These are phyloP conservation scores for Acronicta psi DNA, from an alignment of 2,888 invertebrate species.

Conservation along the genomic window DNA sequence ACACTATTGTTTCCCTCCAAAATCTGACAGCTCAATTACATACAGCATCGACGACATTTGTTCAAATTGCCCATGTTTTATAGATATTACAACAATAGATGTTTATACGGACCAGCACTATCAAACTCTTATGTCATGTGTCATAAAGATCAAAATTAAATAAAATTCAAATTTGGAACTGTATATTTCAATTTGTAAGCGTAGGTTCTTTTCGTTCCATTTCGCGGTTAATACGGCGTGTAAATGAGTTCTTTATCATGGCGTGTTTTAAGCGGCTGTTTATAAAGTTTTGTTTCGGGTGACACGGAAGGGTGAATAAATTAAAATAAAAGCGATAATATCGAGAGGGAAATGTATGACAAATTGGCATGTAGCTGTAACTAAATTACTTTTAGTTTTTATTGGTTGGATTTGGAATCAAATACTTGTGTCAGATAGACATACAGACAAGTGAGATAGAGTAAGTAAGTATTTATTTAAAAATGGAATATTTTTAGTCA, in stretches of 20 bases:
- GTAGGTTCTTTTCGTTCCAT: conserved; percentile 80
- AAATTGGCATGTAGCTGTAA: conserved; percentile 46
- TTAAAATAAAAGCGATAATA: conserved; percentile 64
- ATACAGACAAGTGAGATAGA: no score
- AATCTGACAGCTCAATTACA: conserved; percentile 85
- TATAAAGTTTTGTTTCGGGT: conserved; percentile 73
- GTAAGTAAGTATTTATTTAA: no score
- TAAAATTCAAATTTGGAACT: conserved; percentile 16
- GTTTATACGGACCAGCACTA: conserved; percentile 12
- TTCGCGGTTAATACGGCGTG: conserved; percentile 85
- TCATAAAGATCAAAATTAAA: conserved; percentile 54
- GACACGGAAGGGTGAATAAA: conserved; percentile 81
- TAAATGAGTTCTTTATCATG: conserved; percentile 88
- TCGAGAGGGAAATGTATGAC: conserved; percentile 37
- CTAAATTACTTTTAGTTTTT: conserved; percentile 26
- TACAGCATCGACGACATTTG: conserved; percentile 83
- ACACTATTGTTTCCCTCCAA: conserved; percentile 72
- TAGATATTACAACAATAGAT: conserved; percentile 51
- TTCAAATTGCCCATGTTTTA: conserved; percentile 82
- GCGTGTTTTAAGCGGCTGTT: conserved; percentile 81
- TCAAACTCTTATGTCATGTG: conserved; percentile 6
- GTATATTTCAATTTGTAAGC: conserved; percentile 57
- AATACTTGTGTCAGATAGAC: no score
- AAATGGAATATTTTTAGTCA: no score
- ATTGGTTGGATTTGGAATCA: neutral